Conservation (phyloP, 2,113 vertebrate genomes). For the Apaloderma vittatum region DNA sequence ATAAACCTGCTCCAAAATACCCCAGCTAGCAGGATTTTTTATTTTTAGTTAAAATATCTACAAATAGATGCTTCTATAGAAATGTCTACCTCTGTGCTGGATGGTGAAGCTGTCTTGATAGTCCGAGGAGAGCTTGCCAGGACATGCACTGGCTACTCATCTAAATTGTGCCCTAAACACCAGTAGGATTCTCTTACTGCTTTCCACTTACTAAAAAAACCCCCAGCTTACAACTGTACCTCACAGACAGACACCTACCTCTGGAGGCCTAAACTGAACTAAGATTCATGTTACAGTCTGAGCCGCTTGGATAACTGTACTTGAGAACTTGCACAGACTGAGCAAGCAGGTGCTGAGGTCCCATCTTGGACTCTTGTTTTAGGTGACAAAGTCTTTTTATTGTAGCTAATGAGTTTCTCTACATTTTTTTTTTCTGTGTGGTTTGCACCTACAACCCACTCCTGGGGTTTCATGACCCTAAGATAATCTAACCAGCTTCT, state of each 20-base stretch:
- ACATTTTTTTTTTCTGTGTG: rapidly evolving
- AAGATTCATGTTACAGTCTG: background rate
- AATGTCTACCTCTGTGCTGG: background rate
- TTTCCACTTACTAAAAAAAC: background rate
- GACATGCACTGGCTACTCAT: background rate
- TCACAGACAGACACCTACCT: background rate
- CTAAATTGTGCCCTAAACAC: background rate
- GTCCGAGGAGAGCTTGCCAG: background rate
- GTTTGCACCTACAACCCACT: background rate
- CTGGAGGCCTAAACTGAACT: background rate
- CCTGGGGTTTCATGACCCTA: background rate
- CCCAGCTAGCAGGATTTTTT: background rate
- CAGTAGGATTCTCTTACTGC: background rate
- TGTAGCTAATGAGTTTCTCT: background rate
- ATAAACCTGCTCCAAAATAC: rapidly evolving
- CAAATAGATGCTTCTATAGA: background rate
- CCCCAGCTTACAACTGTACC: background rate
- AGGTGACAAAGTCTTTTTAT: background rate
- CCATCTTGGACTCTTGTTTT: background rate
- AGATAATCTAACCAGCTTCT: background rate
- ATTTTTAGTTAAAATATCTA: background rate
- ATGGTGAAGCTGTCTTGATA: background rate
- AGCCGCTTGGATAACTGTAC: background rate
- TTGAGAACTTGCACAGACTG: background rate
- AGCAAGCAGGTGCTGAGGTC: background rate